These are phyloP conservation scores for Marisa cornuarietis DNA, from an alignment of 1,140 invertebrate species.

Conservation along the genomic window DNA sequence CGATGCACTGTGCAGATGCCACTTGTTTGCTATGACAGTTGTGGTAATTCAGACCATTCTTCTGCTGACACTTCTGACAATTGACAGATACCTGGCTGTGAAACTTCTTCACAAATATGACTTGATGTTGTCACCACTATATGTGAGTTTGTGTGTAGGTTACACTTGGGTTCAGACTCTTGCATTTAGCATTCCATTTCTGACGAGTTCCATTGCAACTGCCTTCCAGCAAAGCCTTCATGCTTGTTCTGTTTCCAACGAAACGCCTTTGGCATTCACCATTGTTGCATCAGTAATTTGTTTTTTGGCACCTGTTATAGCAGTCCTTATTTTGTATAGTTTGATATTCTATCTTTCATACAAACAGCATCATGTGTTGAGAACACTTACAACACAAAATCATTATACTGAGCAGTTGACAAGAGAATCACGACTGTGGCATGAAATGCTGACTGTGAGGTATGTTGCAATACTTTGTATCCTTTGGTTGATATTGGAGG, in stretches of 20 bases:
- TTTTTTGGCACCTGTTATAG: conserved; percentile 48
- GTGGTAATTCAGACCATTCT: conserved; percentile 46
- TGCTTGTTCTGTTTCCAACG: conserved; percentile 41
- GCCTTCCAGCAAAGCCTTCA: conserved; percentile 31
- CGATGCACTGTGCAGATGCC: conserved; percentile 45
- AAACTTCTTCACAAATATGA: conserved; percentile 38
- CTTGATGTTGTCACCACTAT: conserved; percentile 31
- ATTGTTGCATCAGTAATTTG: conserved; percentile 40
- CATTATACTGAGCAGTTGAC: conserved; percentile 44
- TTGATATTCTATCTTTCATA: conserved; percentile 40
- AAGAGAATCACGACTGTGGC: conserved; percentile 36
- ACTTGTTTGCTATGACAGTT: conserved; percentile 53
- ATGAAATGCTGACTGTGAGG: conserved; percentile 39
- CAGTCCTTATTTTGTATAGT: conserved; percentile 44
- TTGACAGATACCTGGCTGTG: conserved; percentile 52
- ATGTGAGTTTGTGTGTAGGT: conserved; percentile 37
- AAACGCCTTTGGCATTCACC: conserved; percentile 43
- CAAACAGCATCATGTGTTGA: conserved; percentile 35
- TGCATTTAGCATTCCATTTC: conserved; percentile 50
- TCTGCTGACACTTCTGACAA: conserved; percentile 36
- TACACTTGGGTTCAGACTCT: conserved; percentile 54
- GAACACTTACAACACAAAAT: conserved; percentile 36
- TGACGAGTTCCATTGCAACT: conserved; percentile 35
- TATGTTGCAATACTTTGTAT: conserved; percentile 45
- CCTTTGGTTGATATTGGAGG: conserved; percentile 50